Percentiles rank a stretch among this genome's conserved stretches.
Conservation (phyloP, 2,113 vertebrate species). For the Cynoglossus semilaevis region DNA sequence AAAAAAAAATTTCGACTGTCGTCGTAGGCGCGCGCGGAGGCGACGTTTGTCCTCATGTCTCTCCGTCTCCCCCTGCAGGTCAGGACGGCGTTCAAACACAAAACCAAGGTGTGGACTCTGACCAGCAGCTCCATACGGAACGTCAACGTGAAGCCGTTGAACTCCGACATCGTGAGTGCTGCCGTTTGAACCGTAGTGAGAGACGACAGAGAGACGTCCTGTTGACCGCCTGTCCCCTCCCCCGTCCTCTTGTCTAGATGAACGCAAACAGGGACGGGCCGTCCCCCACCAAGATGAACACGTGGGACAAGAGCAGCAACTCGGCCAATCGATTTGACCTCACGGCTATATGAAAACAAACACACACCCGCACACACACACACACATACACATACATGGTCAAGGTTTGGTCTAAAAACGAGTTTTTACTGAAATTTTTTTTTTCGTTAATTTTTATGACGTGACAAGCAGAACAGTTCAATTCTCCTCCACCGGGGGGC, state of each 20-base stretch:
- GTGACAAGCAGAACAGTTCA: too few species aligned
- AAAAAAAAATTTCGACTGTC: too few species aligned
- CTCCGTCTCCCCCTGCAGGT: constrained; percentile 74
- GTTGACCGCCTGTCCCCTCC: not conserved
- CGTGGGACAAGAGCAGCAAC: constrained; percentile 91
- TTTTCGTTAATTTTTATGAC: too few species aligned
- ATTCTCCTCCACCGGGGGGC: too few species aligned
- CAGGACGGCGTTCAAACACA: constrained; percentile 97
- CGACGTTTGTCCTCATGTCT: not conserved
- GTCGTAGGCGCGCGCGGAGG: too few species aligned
- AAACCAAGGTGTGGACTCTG: constrained; percentile 97
- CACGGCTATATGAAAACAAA: constrained; percentile 83
- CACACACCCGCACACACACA: too few species aligned
- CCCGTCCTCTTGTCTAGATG: constrained; percentile 74
- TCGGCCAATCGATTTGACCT: constrained; percentile 89
- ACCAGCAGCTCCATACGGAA: constrained; percentile 89
- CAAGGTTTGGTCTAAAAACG: too few species aligned
- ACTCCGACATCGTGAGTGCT: constrained; percentile 91
- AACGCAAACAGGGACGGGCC: constrained; percentile 85
- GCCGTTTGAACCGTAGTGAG: not conserved
- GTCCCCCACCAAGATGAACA: constrained; percentile 84
- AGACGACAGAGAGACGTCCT: too few species aligned
- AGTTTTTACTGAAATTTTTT: too few species aligned
- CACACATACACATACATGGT: too few species aligned
- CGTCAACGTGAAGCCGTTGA: constrained; percentile 87